Percentiles rank a stretch among this genome's conserved stretches.
phyloP scores from a whole-genome alignment of 2,113 vertebrate species.

The Nerophis lumbriciformis region DNA sequence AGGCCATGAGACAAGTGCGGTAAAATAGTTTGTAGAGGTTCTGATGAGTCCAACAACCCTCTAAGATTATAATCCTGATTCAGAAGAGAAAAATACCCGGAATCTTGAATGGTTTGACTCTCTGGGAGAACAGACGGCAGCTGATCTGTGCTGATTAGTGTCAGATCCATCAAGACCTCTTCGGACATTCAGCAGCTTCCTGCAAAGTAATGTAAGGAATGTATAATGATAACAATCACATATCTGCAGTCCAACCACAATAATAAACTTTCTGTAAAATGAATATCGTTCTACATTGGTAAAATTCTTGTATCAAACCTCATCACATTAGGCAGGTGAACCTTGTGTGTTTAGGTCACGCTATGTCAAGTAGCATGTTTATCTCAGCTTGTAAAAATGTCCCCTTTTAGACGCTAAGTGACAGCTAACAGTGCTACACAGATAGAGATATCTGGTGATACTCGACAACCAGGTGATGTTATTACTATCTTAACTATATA shows the following conservation, averaged over 20 bases:
- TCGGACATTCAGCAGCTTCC: constrained; percentile 13
- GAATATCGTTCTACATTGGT: too few relatives aligned
- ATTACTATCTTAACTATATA: neutral
- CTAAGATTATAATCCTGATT: constrained; percentile 1
- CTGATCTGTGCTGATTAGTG: constrained; percentile 1
- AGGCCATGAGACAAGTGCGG: constrained; percentile 20
- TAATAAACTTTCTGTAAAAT: too few relatives aligned
- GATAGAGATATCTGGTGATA: constrained; percentile 7
- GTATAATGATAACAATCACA: neutral
- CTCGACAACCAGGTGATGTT: neutral
- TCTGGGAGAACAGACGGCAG: constrained; percentile 2
- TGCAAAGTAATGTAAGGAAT: constrained; percentile 27
- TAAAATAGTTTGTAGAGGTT: constrained; percentile 18
- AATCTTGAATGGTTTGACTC: constrained; percentile 18
- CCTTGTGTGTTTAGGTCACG: neutral
- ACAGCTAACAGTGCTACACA: neutral
- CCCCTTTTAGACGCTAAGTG: neutral
- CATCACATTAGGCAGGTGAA: neutral
- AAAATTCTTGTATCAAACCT: too few relatives aligned
- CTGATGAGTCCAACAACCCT: constrained; percentile 18
- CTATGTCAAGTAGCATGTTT: constrained; percentile 10
- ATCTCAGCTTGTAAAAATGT: constrained; percentile 12
- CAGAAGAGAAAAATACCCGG: constrained; percentile 2
- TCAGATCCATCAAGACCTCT: constrained; percentile 33
- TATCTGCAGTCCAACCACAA: too few relatives aligned